phyloP scores from a whole-genome alignment of 2,113 vertebrate species.

The Fregetta grallaria region DNA sequence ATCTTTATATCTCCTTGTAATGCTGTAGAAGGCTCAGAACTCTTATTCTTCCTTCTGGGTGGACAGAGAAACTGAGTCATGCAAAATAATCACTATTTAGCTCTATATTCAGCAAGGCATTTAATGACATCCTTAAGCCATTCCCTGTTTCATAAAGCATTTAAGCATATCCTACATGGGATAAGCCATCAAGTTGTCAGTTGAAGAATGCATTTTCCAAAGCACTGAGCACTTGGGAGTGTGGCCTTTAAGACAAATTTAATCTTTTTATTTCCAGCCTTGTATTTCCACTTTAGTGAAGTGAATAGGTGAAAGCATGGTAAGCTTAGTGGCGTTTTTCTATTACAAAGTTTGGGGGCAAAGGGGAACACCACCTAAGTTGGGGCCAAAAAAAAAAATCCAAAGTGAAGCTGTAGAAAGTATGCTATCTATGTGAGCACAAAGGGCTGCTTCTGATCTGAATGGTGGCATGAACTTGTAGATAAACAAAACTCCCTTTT shows the following conservation, averaged over 20 bases:
- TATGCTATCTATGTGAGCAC: neutral
- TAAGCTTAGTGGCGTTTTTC: neutral
- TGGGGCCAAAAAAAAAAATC: neutral
- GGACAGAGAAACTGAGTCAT: constrained; percentile 46
- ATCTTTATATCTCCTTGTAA: neutral
- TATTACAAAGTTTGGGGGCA: neutral
- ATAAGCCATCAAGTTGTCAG: neutral
- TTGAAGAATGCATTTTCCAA: neutral
- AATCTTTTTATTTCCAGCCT: neutral
- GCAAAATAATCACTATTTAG: neutral
- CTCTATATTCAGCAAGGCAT: neutral
- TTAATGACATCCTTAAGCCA: neutral
- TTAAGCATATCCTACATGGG: neutral
- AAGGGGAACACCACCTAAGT: neutral
- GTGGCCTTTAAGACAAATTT: neutral
- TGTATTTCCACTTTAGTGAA: neutral
- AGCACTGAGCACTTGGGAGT: neutral
- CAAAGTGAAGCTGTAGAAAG: neutral
- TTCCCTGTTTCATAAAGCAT: neutral
- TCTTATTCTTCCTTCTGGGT: neutral
- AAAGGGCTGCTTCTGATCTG: neutral
- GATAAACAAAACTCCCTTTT: neutral
- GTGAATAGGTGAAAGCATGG: neutral
- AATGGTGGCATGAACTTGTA: neutral
- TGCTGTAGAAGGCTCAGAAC: neutral